Base-by-base conservation (phyloP, 2,888 invertebrate species). In the Acronicta alni region DNA sequence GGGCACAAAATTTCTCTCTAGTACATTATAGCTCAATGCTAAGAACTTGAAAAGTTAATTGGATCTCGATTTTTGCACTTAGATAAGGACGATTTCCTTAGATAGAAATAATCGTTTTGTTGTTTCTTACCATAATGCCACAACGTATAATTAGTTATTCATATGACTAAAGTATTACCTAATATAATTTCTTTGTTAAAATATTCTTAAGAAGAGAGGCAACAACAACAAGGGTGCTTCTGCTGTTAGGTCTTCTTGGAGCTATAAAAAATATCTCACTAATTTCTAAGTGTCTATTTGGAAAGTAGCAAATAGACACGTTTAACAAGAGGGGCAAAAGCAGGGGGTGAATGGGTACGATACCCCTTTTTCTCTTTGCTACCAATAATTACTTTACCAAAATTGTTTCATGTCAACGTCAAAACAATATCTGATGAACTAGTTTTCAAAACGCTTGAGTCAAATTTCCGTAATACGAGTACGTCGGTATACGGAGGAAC, bases 21-120 rank as follows among this genome's bases (percentile, higher is more conserved):
- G 35, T 6, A 30, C 7, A 35, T n/a, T n/a, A 35, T 6, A 35
- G 1, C 35, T 35, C 35, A 35, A 35, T 35, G 35, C 43, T 55
- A 37, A 32, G 39, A n/a, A 37, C 35, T 30, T 26, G 16, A 53
- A 66, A 54, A 54, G 37, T 38, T 49, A 41, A 70, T 73, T 58
- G 43, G 42, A 45, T 43, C 37, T 49, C 30, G 35, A 18, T n/a
- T 14, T 44, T 7, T 30, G 32, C 35, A 16, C 32, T 46, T 20
- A 17, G 15, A 53, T 37, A 35, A 23, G 39, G 16, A 12, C 17
- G 20, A 17, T 32, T 43, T 52, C 12, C 26, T 42, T 18, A 8
- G 2, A 26, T 12, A 7, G 35, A n/a, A n/a, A 35, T 6, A n/a
- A 1, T 8, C n/a, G 5, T n/a, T n/a, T 14, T n/a, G 1, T 35